Evolutionary conservation across 2,113 vertebrate genomes (phyloP), one percentile per base, ranked within the genome.

Genomic region (Falcunculus frontatus): DNA sequence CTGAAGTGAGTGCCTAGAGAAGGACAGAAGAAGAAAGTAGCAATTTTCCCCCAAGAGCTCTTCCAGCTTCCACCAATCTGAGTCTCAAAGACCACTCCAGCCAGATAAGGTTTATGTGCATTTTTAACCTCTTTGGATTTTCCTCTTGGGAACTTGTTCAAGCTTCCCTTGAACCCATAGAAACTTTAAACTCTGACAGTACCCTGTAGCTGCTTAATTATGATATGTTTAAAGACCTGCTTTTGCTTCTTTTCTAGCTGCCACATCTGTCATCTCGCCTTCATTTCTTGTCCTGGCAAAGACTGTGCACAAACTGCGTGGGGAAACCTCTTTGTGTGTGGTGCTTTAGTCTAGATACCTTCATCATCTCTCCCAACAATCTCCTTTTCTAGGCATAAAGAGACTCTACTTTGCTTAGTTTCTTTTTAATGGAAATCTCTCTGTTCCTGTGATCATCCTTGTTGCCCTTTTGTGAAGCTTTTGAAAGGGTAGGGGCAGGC

Each of bases 341-440:
- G 44, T 49, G 67, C 56, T 68, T 95, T 84, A 85, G 70, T 83
- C 65, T 8, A 75, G 44, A 68, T 15, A 85, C 32, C 67, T 93
- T 90, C 72, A 75, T 75, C 70, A 59, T 53, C n/a, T 90, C 60
- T 78, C 85, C 47, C 82, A 95, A 55, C 46, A 78, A n/a, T 57
- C 82, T 75, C 29, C 41, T 84, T 87, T 82, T 68, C 88, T 16
- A 72, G 74, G 78, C 49, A 46, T 33, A 89, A 39, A 85, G 90
- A 89, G 62, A 87, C 10, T 63, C 57, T 46, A 72, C 78, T 95
- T 92, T 63, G 52, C 55, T 87, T 87, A 81, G 76, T 21, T 81
- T 91, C 73, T 76, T 86, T 91, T 89, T 74, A 77, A 89, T 64
- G 56, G 81, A 94, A 87, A 75, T 89, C 18, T 77, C 33, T 83